phyloP scores from a whole-genome alignment of 2,797 vertebrate species.

The Lepilemur septentrionalis region DNA sequence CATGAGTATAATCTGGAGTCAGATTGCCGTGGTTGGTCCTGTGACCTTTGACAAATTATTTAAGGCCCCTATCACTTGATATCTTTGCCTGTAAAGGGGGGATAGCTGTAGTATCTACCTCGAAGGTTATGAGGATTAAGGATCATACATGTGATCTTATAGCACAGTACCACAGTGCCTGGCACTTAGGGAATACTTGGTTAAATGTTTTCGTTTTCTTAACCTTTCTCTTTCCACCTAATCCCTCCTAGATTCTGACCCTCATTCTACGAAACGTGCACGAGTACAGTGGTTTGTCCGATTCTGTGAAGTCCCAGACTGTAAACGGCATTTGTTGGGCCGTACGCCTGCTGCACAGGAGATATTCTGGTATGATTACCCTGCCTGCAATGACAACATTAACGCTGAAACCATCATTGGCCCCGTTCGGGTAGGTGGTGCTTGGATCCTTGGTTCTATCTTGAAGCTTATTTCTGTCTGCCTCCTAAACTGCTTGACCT shows the following conservation, averaged over 20 bases:
- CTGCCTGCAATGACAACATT: constrained; percentile 87
- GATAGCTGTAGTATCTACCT: background rate
- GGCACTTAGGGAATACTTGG: background rate
- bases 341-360: constrained; percentile 88
- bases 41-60: constrained; percentile 11
- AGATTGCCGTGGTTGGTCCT: background rate
- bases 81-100: background rate
- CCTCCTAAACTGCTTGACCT: background rate
- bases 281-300: constrained; percentile 92
- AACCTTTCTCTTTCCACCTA: background rate
- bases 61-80: background rate
- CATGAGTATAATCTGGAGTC: background rate
- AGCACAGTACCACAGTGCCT: background rate
- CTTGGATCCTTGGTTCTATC: background rate
- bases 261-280: constrained; percentile 83
- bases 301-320: constrained; percentile 87
- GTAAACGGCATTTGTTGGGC: constrained; percentile 88
- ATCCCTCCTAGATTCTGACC: constrained; percentile 71
- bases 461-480: background rate
- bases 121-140: background rate
- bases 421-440: constrained; percentile 84
- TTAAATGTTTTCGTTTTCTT: background rate
- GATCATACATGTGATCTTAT: background rate
- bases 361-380: constrained; percentile 90
- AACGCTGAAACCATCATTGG: constrained; percentile 90